Percentiles rank a stretch among this genome's conserved stretches.
phyloP scores from a whole-genome alignment of 2,113 vertebrate genomes.

The pig (Sus scrofa) region T2T-Sscrofa CM000820.6:31028501-31029000 shows the following conservation, averaged over 20 bases:
- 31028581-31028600: constrained; percentile 50
- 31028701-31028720: not conserved
- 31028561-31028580: not conserved
- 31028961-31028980: not conserved
- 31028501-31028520: constrained; percentile 24
- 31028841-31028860: not conserved
- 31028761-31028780: not conserved
- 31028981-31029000: not conserved
- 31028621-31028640: constrained; percentile 65
- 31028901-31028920: not conserved
- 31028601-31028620: constrained; percentile 27
- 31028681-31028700: not conserved
- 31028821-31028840: not conserved
- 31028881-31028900: not conserved
- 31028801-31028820: not conserved
- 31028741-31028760: not conserved
- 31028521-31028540: constrained; percentile 11
- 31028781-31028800: not conserved
- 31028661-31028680: not conserved
- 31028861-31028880: not conserved
- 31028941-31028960: not conserved
- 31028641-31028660: not conserved
- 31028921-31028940: not conserved
- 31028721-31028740: not conserved
- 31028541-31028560: constrained; percentile 47